Evolutionary conservation across 2,888 invertebrate species (phyloP), one percentile per base, ranked within the genome.

Genomic region (Polymixis flavicincta): DNA sequence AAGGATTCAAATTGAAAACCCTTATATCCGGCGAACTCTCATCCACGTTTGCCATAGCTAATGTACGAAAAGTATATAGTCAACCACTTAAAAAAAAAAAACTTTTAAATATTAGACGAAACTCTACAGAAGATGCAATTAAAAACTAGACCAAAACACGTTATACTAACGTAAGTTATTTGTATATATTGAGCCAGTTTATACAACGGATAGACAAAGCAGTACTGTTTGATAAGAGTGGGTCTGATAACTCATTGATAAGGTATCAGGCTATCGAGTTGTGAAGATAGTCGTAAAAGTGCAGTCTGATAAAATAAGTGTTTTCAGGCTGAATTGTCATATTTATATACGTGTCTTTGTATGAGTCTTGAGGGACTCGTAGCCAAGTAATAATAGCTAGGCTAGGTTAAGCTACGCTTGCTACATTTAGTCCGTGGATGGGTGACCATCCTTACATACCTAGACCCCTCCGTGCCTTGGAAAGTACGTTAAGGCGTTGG

Each of bases 1-100:
- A 69, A n/a, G 87, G 77, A 0, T 80, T 88, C 3, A 80, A 75
- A 48, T 85, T 80, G 71, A 87, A 88, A 13, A 74, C 83, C 22
- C 77, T 85, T 2, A 71, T 63, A 28, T 88, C 88, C 5, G 84
- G 25, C 0, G 70, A 63, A 71, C 72, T 82, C 69, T 87, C 86
- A 13, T 78, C 80, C 60, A 75, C 73, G 0, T 64, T 64, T 54
- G 79, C 67, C 83, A 70, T 74, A 48, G 4, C 4, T 14, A 28
- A 19, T 11, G 19, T 9, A 54, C 32, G 0, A 14, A 37, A 28
- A 17, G 0, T 19, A n/a, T n/a, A n/a, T n/a, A 28, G 0, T 0
- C 2, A 25, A 52, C 0, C 32, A 5, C 25, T 59, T 32, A 9
- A 63, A 32, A 57, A 48, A 22, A 5, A 8, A 48, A 50, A 37